Evolutionary conservation across 2,797 vertebrate species (phyloP).

Genomic region (Anomalospiza imberbis): DNA sequence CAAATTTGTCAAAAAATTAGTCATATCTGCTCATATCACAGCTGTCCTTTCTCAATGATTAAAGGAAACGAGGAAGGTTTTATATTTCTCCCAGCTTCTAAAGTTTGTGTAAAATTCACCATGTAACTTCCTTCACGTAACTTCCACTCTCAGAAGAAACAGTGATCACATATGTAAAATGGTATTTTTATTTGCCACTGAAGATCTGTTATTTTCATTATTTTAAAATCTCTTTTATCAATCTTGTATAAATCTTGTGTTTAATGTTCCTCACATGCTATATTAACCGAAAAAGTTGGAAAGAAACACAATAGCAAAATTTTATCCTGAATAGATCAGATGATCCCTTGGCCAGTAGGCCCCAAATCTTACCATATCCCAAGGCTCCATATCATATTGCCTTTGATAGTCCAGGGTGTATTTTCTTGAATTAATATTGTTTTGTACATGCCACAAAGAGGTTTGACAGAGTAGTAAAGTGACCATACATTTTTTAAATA

Average conservation of each 20-base stretch:
- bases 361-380: background rate
- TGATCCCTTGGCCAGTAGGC: background rate
- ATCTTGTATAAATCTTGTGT: background rate
- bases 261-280: background rate
- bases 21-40: background rate
- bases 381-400: background rate
- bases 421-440: background rate
- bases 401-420: background rate
- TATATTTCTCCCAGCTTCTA: background rate
- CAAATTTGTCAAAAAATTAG: background rate
- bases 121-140: background rate
- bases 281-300: background rate
- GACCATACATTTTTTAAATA: background rate
- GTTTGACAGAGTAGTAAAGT: background rate
- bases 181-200: background rate
- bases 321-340: background rate
- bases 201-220: background rate
- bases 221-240: background rate
- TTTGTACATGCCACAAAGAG: background rate
- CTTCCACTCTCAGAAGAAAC: background rate
- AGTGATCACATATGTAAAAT: background rate
- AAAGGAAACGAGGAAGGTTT: background rate
- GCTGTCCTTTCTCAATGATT: background rate
- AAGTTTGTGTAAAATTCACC: background rate
- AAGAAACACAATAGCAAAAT: background rate